A percentile compares a stretch with the other conserved stretches of the same genome.
phyloP scores from a whole-genome alignment of 2,888 invertebrate genomes.

The Pandemis corylana region DNA sequence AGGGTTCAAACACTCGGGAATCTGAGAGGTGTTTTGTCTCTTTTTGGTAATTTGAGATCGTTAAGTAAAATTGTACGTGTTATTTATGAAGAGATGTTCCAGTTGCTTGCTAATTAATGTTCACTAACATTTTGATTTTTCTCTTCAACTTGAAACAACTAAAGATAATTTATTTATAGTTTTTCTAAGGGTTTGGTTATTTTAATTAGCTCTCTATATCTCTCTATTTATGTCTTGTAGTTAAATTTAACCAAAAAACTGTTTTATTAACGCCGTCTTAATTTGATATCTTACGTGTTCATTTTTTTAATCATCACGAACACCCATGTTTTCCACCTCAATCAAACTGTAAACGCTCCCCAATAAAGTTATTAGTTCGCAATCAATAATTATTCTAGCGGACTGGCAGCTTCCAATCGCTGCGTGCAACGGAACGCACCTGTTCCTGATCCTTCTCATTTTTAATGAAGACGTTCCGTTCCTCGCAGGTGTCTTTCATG shows the following conservation, averaged over 20 bases:
- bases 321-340: constrained; percentile 8
- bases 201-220: not conserved
- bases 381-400: constrained; percentile 55
- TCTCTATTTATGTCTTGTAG: not conserved
- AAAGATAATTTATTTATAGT: not conserved
- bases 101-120: not conserved
- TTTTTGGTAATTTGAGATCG: constrained; percentile 63
- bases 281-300: not conserved
- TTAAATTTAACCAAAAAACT: not conserved
- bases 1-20: constrained; percentile 55
- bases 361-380: constrained; percentile 49
- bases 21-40: constrained; percentile 28
- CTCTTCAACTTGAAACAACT: not conserved
- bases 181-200: not conserved
- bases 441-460: constrained; percentile 61
- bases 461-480: constrained; percentile 82
- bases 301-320: constrained; percentile 12
- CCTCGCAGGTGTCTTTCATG: constrained; percentile 74
- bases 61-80: constrained; percentile 21
- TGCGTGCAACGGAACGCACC: constrained; percentile 72
- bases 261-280: not conserved
- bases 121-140: not conserved
- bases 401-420: constrained; percentile 64
- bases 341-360: constrained; percentile 36
- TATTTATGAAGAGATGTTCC: constrained; percentile 4